A percentile compares a stretch with the other conserved stretches of the same genome.
Conservation (phyloP, 2,888 invertebrate genomes). For the Chrysotoxum bicinctum region DNA sequence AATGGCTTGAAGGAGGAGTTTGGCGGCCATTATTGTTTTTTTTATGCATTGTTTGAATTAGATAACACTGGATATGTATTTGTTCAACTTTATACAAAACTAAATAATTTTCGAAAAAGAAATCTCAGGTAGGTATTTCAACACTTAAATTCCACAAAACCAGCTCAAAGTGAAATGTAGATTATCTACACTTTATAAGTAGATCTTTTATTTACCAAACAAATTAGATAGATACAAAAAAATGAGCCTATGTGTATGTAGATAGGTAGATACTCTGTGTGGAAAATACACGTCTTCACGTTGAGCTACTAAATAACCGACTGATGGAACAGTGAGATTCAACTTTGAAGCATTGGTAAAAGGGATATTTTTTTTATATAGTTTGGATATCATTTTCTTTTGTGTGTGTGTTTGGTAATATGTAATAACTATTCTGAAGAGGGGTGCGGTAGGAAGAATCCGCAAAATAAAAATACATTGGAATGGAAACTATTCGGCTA, state of each 20-base stretch:
- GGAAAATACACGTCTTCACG: conserved; percentile 40
- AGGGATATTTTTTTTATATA: conserved; percentile 51
- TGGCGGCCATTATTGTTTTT: conserved; percentile 27
- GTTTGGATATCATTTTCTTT: not conserved
- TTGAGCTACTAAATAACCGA: conserved; percentile 52
- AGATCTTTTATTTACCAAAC: too few relatives aligned
- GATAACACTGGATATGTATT: not conserved
- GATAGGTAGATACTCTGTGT: not conserved
- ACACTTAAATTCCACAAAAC: not conserved
- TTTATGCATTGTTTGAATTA: not conserved
- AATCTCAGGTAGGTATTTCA: not conserved
- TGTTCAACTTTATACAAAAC: not conserved
- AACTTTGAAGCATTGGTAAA: conserved; percentile 14
- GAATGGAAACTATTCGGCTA: not conserved
- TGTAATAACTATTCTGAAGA: not conserved
- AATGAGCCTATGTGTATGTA: not conserved
- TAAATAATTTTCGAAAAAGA: not conserved
- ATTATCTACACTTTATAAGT: too few relatives aligned
- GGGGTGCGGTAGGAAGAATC: not conserved
- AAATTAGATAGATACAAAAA: not conserved
- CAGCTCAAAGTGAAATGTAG: not conserved
- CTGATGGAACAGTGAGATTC: conserved; percentile 53
- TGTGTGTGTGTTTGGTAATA: not conserved
- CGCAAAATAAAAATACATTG: not conserved
- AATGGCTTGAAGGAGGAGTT: conserved; percentile 52